Evolutionary conservation across 2,797 vertebrate species (phyloP), one percentile per base, ranked within the genome.

Genomic region (Pteronotus mesoamericanus): DNA sequence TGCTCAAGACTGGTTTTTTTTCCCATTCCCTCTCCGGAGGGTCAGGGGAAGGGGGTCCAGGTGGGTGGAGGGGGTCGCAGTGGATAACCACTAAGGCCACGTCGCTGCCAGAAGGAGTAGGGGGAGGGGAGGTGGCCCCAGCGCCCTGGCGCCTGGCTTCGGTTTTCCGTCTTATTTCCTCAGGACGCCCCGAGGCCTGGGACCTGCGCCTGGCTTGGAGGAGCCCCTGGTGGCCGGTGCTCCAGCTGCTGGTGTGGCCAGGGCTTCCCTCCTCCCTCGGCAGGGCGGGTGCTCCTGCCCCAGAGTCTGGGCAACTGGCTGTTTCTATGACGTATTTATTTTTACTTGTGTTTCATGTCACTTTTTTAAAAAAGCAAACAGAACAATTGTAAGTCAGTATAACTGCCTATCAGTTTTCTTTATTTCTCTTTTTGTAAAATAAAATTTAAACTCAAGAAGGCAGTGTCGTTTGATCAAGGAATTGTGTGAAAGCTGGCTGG

Each of bases 301-400:
- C 98, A 98, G 98, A 98, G 98, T 98, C 98, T 98, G 98, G 98
- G 98, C 98, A 98, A 98, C 98, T 98, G 98, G 98, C 98, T 98
- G 98, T 99, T 98, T 98, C 98, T 99, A 99, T 98, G 98, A 99
- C 98, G 98, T 99, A 99, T 99, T 99, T 99, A 99, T 99, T 99
- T 99, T 99, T 99, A 98, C 98, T 98, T 98, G 98, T 99, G 98
- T 99, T 99, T 99, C 98, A 98, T 99, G 99, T 99, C 98, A 98
- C 98, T 99, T 99, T 98, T 98, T 98, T 82, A 97, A 98, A 98
- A 96, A 95, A 97, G 96, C 98, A 98, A 98, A 97, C 97, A 98
- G 97, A 98, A 98, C 97, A 98, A 99, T 98, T 98, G 98, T 98
- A 98, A 98, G 98, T 99, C 98, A 98, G 98, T 99, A 98, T 98